phyloP scores from a whole-genome alignment of 2,888 invertebrate genomes.

The Notodonta dromedarius region DNA sequence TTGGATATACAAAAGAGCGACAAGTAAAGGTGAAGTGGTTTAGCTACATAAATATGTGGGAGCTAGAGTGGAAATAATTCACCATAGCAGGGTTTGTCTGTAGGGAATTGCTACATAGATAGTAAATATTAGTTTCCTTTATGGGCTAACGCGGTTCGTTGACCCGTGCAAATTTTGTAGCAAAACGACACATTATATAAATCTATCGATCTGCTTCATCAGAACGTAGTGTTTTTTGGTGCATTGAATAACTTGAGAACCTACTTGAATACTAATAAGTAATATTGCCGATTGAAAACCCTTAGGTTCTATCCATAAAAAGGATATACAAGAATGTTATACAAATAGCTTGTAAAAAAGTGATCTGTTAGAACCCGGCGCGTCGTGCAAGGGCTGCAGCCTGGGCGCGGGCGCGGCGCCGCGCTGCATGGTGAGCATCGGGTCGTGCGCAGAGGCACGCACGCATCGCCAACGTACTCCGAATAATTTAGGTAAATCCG shows the following conservation, averaged over 20 bases:
- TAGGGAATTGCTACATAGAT: constrained; percentile 67
- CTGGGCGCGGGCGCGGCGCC: constrained; percentile 6
- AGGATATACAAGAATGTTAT: too few species aligned
- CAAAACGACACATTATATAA: constrained; percentile 41
- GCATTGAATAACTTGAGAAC: constrained; percentile 8
- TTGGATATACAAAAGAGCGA: background rate
- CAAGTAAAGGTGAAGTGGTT: background rate
- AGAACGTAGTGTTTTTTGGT: constrained; percentile 20
- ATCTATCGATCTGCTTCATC: constrained; percentile 51
- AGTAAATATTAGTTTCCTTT: constrained; percentile 79
- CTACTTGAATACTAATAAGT: too few species aligned
- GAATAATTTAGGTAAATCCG: constrained; percentile 79
- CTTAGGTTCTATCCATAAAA: too few species aligned
- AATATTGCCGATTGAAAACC: too few species aligned
- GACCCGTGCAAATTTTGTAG: constrained; percentile 74
- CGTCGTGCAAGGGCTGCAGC: constrained; percentile 10
- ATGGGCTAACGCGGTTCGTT: constrained; percentile 71
- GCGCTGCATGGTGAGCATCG: constrained; percentile 37
- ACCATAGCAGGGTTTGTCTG: constrained; percentile 67
- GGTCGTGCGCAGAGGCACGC: constrained; percentile 56
- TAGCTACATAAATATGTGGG: background rate
- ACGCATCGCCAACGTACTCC: constrained; percentile 66
- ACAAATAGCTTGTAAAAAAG: constrained; percentile 2
- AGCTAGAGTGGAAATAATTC: constrained; percentile 63
- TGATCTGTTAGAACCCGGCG: background rate